A percentile compares a stretch with the other conserved stretches of the same genome.
These are phyloP conservation scores for Ibycter americanus DNA, from an alignment of 2,797 vertebrate genomes.

Conservation along the genomic window DNA sequence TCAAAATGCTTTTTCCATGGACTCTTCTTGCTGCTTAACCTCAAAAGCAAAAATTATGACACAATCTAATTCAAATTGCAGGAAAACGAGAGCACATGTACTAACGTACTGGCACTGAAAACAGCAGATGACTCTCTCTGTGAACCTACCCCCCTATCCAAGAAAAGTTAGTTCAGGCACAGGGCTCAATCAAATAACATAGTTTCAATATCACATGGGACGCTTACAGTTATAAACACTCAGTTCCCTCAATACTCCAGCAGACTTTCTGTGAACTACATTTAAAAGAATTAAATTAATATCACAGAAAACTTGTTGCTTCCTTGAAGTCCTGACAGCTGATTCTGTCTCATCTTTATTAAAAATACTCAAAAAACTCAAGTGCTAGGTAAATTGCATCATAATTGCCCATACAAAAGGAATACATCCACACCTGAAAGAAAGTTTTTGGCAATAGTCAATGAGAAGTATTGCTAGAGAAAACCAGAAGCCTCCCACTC, in stretches of 20 bases:
- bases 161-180: neutral
- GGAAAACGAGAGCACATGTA: neutral
- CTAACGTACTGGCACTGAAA: neutral
- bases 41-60: neutral
- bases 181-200: neutral
- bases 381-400: neutral
- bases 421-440: neutral
- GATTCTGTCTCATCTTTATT: neutral
- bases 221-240: neutral
- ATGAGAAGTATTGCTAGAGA: neutral
- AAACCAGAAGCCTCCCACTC: neutral
- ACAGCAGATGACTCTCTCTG: neutral
- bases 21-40: neutral
- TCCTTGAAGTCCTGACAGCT: neutral
- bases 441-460: neutral
- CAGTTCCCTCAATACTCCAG: neutral
- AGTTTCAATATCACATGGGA: neutral
- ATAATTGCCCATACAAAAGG: neutral
- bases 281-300: neutral
- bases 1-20: neutral
- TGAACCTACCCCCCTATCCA: neutral
- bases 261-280: neutral
- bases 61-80: neutral
- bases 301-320: neutral
- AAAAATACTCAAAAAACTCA: neutral